Evolutionary conservation across 1,140 invertebrate species (phyloP).

Genomic region (Halyomorpha halys): DNA sequence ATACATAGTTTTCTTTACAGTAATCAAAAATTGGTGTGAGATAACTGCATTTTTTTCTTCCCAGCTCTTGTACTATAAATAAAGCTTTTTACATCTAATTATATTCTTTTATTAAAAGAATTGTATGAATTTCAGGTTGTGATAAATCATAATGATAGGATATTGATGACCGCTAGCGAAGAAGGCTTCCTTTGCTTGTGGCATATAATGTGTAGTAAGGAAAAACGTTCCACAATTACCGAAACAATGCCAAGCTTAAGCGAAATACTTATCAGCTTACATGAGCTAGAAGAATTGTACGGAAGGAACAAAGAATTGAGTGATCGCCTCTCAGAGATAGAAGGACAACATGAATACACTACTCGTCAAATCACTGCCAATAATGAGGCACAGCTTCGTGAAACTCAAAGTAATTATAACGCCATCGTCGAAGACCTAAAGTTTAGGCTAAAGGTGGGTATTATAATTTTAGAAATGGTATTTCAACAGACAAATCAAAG

Average conservation of each 20-base stretch:
- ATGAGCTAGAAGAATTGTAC: slow-evolving; percentile 29
- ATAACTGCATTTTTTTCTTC: too few species aligned
- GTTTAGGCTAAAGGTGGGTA: slow-evolving; percentile 50
- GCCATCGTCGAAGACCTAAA: slow-evolving; percentile 57
- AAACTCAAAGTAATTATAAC: slow-evolving; percentile 56
- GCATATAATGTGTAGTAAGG: slow-evolving; percentile 43
- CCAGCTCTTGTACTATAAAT: too few species aligned
- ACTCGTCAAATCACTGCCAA: slow-evolving; percentile 52
- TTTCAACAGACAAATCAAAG: too few species aligned
- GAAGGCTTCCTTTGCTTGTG: slow-evolving; percentile 76
- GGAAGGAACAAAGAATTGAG: slow-evolving; percentile 47
- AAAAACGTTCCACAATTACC: neutral
- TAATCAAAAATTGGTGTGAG: too few species aligned
- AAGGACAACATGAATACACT: slow-evolving; percentile 61
- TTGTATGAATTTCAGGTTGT: slow-evolving; percentile 40
- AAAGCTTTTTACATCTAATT: too few species aligned
- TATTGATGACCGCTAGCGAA: slow-evolving; percentile 57
- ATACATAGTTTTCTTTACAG: too few species aligned
- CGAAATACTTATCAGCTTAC: slow-evolving; percentile 54
- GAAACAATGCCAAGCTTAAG: neutral
- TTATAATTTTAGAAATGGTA: neutral
- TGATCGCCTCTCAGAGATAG: slow-evolving; percentile 55
- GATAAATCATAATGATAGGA: slow-evolving; percentile 66
- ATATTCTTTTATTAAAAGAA: too few species aligned
- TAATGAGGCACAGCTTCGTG: slow-evolving; percentile 51